Evolutionary conservation across 1,140 invertebrate genomes (phyloP), one percentile per base, ranked within the genome.

Genomic region (Leptinotarsa lineolata): DNA sequence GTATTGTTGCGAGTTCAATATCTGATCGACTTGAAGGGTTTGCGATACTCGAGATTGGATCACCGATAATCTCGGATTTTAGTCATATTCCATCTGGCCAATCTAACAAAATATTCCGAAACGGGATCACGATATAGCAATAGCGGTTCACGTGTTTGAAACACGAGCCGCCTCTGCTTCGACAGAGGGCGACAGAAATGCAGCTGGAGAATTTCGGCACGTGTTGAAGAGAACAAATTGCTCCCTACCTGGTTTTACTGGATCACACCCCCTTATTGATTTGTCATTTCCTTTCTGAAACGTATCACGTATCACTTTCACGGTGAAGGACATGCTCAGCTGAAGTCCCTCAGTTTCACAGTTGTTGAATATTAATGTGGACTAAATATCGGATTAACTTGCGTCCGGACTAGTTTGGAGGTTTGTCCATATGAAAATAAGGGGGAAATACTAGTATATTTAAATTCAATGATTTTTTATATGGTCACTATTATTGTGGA

Each of bases 231-330:
- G 64, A 39, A 66, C 64, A 66, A 66, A 66, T 66, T 66, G 64
- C 16, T 66, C 64, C 16, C 64, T 66, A 66, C 64, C 64, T 66
- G 64, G 64, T 16, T 22, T 66, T 18, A 44, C 22, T 18, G 15
- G 39, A 66, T 66, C 64, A 66, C 64, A 66, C 64, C 39, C 64
- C 64, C 64, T 39, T 66, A 66, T 66, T 39, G 64, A 66, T 66
- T 66, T 66, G 64, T 66, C 64, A 66, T 66, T 66, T 39, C 22
- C 22, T 39, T 66, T 54, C 48, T 54, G 48, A 54, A 54, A 54
- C 13, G 48, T 54, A 46, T 46, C 45, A 46, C 13, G 45, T 46
- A 54, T 15, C 13, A 16, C 15, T 54, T 54, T 54, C 15, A 18
- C 48, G 48, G 48, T 54, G 48, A 54, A 54, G 48, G 48, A 54